Base-by-base conservation (phyloP, 1,140 invertebrate genomes). In the Cecropterus lyciades region DNA sequence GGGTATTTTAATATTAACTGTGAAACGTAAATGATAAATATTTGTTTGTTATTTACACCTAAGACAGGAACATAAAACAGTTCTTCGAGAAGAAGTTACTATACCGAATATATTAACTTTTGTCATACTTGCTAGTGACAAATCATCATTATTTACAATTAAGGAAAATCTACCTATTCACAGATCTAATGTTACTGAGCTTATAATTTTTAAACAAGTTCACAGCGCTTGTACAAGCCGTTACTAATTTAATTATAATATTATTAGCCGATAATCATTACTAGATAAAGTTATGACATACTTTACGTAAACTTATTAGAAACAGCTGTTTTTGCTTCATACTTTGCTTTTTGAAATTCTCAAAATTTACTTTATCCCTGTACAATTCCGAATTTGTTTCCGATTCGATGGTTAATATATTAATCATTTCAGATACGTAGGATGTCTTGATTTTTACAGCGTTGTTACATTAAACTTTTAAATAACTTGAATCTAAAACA, bases 41-140 rank as follows among this genome's bases (percentile, higher is more conserved):
- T 37, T 37, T 56, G 73, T 85, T 90, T 56, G 73, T 85, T 90
- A 91, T 91, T 87, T 91, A 91, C 87, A 90, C 80, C 87, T 89
- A 89, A 85, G 69, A 83, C 86, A 91, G 89, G 89, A 91, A 91
- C 89, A 91, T 90, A 91, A 91, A 87, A 85, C 85, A 89, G 87
- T 88, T 87, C 84, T 84, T 89, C 80, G 77, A 80, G 83, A 86
- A 84, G 83, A 82, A 80, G 66, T 70, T 59, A 74, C 75, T 77
- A 77, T 80, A 79, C 69, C 82, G 85, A 89, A 87, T 91, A 91
- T 91, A 91, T 91, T 91, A 91, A 87, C 72, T 89, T 91, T 80
- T 72, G 80, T 75, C 69, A 77, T 83, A 85, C 53, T 69, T 84
- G 75, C 72, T 85, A 85, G 72, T 77, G 77, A 84, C 78, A 83